phyloP scores from a whole-genome alignment of 2,888 invertebrate species.

The Bellardia pandia region DNA sequence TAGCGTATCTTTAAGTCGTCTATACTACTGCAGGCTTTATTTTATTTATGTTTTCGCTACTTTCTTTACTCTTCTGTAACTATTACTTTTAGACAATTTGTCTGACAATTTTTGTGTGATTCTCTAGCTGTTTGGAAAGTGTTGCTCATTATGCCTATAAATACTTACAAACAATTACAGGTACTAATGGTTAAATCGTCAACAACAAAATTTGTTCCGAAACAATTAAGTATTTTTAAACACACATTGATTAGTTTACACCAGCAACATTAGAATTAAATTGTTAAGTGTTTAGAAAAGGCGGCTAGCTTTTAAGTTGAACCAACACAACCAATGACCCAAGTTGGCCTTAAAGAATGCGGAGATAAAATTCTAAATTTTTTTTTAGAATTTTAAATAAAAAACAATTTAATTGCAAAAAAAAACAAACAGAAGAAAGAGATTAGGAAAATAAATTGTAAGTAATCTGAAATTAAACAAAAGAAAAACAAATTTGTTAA shows the following conservation, averaged over 20 bases:
- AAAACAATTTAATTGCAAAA: not conserved
- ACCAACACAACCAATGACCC: constrained; percentile 47
- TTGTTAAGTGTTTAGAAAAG: constrained; percentile 13
- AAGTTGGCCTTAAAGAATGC: constrained; percentile 68
- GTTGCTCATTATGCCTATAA: not conserved
- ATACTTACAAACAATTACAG: not conserved
- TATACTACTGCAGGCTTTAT: not conserved
- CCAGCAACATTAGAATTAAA: constrained; percentile 10
- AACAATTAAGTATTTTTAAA: constrained; percentile 41
- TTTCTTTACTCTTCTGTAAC: not conserved
- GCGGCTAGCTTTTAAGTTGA: constrained; percentile 1
- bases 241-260: constrained; percentile 6
- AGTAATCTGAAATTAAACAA: too few species aligned
- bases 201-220: constrained; percentile 21
- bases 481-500: too few species aligned
- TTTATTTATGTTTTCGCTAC: not conserved
- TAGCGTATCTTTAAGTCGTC: not conserved
- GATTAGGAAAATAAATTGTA: too few species aligned
- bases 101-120: constrained; percentile 49
- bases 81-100: constrained; percentile 47
- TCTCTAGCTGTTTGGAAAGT: constrained; percentile 9
- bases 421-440: not conserved
- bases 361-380: constrained; percentile 59
- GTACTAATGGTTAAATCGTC: not conserved
- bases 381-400: not conserved